These are phyloP conservation scores for Pedicia rivosa DNA, from an alignment of 2,888 invertebrate species.

Conservation along the genomic window DNA sequence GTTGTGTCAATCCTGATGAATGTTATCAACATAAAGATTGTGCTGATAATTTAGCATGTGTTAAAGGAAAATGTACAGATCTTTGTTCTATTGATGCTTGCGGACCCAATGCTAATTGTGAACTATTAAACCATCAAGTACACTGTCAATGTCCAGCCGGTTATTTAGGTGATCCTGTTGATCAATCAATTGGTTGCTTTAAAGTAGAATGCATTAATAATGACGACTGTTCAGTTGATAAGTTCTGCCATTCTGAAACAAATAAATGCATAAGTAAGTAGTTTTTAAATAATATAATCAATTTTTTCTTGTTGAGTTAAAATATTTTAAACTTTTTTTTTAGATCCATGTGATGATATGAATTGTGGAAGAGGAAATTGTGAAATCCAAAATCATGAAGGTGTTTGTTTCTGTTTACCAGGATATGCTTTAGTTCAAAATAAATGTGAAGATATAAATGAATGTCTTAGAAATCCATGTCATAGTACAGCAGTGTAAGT, in stretches of 20 bases:
- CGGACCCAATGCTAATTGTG: constrained; percentile 62
- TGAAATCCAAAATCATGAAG: constrained; percentile 51
- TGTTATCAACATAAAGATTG: constrained; percentile 63
- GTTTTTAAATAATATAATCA: constrained; percentile 6
- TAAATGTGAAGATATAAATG: constrained; percentile 64
- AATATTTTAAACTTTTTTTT: constrained; percentile 16
- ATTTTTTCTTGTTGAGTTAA: constrained; percentile 1
- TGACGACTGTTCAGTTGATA: constrained; percentile 57
- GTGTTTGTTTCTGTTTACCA: constrained; percentile 54
- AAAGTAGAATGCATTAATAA: constrained; percentile 73
- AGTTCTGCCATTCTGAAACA: constrained; percentile 54
- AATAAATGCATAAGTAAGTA: constrained; percentile 64
- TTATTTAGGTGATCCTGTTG: constrained; percentile 65
- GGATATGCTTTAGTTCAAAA: constrained; percentile 54
- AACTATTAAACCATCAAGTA: constrained; percentile 52
- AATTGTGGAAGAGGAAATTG: constrained; percentile 73
- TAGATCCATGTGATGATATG: constrained; percentile 64
- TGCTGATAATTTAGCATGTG: constrained; percentile 55
- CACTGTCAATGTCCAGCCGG: constrained; percentile 66
- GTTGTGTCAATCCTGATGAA: constrained; percentile 61
- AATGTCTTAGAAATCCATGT: constrained; percentile 64
- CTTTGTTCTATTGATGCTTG: constrained; percentile 59
- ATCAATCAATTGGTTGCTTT: constrained; percentile 64
- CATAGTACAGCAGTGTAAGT: constrained; percentile 51
- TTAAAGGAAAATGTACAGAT: constrained; percentile 61